A percentile compares a stretch with the other conserved stretches of the same genome.
These are phyloP conservation scores for Entomyzon cyanotis DNA, from an alignment of 2,113 vertebrate species.

Conservation along the genomic window DNA sequence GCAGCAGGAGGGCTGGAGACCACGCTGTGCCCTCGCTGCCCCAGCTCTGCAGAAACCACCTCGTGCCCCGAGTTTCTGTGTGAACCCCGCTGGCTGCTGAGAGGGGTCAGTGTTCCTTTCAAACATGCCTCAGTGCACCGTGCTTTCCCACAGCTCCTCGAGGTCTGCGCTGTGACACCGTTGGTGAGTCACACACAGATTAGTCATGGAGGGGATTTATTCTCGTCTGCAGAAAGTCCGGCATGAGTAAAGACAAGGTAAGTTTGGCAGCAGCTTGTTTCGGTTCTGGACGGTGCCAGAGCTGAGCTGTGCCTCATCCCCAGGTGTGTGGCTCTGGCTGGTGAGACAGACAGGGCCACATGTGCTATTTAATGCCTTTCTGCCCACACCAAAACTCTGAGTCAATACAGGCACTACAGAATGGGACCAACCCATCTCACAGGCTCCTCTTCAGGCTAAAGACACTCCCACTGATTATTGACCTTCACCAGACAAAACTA, in stretches of 20 bases:
- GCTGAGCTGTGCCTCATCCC: neutral
- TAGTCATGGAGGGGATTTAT: conserved; percentile 35
- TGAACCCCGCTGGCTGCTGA: neutral
- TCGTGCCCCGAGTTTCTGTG: neutral
- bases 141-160: conserved; percentile 9
- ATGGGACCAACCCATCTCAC: neutral
- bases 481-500: neutral
- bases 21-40: neutral
- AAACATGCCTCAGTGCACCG: neutral
- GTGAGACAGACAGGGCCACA: neutral
- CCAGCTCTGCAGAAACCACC: neutral
- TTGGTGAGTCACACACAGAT: conserved; percentile 38
- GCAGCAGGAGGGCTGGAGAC: neutral
- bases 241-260: neutral
- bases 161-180: neutral
- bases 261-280: neutral
- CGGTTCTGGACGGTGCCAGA: neutral
- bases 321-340: neutral
- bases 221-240: neutral
- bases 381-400: neutral
- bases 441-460: neutral
- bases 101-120: neutral
- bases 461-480: neutral
- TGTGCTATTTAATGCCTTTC: neutral
- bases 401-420: neutral